phyloP scores from a whole-genome alignment of 2,888 invertebrate species.

The Heliconius aoede region DNA sequence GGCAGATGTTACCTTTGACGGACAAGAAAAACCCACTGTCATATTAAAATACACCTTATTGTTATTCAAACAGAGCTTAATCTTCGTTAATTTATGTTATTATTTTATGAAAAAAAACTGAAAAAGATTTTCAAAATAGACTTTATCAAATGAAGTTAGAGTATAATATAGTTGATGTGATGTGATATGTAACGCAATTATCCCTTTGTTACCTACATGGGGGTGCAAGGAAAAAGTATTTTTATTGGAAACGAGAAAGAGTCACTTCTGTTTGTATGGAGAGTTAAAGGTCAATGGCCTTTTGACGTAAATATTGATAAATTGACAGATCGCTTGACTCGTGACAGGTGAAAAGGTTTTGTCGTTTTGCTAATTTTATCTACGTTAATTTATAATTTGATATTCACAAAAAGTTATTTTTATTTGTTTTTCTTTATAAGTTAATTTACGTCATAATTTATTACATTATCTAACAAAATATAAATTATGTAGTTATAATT shows the following conservation, averaged over 20 bases:
- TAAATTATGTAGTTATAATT: neutral
- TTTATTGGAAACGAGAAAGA: slow-evolving; percentile 41
- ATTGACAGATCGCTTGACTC: slow-evolving; percentile 51
- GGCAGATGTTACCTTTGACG: slow-evolving; percentile 71
- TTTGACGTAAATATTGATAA: slow-evolving; percentile 45
- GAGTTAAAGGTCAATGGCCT: slow-evolving; percentile 51
- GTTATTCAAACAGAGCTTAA: neutral
- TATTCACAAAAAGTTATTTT: neutral
- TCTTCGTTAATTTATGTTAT: neutral
- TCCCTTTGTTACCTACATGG: slow-evolving; percentile 33
- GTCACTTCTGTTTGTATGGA: slow-evolving; percentile 42
- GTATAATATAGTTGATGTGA: slow-evolving; percentile 14
- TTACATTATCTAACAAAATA: neutral
- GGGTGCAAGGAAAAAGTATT: slow-evolving; percentile 40
- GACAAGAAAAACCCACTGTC: slow-evolving; percentile 42
- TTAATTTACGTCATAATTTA: neutral
- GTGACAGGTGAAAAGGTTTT: slow-evolving; percentile 57
- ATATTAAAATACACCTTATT: slow-evolving; percentile 41
- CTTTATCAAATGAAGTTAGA: slow-evolving; percentile 18
- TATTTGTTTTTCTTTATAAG: neutral
- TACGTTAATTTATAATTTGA: neutral
- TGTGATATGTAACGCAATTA: slow-evolving; percentile 4
- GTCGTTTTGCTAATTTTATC: slow-evolving; percentile 27
- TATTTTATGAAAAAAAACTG: neutral
- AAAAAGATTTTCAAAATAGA: slow-evolving; percentile 26